Conservation (phyloP, 2,113 vertebrate species). For the Antennarius striatus region DNA sequence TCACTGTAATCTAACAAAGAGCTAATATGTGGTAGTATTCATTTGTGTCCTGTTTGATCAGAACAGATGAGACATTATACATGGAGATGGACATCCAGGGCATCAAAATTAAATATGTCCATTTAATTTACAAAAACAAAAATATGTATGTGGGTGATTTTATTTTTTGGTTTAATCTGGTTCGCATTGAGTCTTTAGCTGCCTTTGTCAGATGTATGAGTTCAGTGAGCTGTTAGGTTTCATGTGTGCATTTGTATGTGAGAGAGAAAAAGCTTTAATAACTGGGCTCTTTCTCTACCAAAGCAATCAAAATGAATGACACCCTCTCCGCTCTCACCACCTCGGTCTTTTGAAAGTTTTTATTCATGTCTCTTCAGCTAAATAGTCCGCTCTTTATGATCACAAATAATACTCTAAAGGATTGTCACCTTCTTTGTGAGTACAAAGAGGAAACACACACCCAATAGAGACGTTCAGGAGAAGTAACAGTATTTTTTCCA, state of each 20-base stretch:
- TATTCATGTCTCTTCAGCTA: conserved; percentile 26
- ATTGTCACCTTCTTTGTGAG: conserved; percentile 29
- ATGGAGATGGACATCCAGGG: conserved; percentile 16
- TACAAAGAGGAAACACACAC: background rate
- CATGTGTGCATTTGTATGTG: conserved; percentile 18
- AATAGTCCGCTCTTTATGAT: conserved; percentile 10
- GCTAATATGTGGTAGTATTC: conserved; percentile 52
- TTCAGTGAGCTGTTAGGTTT: conserved; percentile 36
- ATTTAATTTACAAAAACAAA: conserved; percentile 37
- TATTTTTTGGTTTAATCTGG: conserved; percentile 21
- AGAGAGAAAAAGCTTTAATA: conserved; percentile 34
- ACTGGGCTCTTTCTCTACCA: conserved; percentile 52
- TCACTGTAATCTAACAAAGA: conserved; percentile 60
- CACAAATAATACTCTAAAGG: conserved; percentile 29
- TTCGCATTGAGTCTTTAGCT: conserved; percentile 55
- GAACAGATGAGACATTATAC: conserved; percentile 26
- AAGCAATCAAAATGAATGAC: conserved; percentile 65
- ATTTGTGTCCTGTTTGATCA: conserved; percentile 49
- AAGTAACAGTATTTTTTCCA: conserved; percentile 47
- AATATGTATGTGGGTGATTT: conserved; percentile 17
- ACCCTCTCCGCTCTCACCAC: conserved; percentile 14
- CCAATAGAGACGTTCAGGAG: conserved; percentile 15
- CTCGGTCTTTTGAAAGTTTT: background rate
- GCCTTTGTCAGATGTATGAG: conserved; percentile 48
- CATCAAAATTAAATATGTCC: conserved; percentile 13